Percentiles rank a stretch among this genome's conserved stretches.
These are phyloP conservation scores for Malthinus seriepunctatus DNA, from an alignment of 2,888 invertebrate species.

Conservation along the genomic window DNA sequence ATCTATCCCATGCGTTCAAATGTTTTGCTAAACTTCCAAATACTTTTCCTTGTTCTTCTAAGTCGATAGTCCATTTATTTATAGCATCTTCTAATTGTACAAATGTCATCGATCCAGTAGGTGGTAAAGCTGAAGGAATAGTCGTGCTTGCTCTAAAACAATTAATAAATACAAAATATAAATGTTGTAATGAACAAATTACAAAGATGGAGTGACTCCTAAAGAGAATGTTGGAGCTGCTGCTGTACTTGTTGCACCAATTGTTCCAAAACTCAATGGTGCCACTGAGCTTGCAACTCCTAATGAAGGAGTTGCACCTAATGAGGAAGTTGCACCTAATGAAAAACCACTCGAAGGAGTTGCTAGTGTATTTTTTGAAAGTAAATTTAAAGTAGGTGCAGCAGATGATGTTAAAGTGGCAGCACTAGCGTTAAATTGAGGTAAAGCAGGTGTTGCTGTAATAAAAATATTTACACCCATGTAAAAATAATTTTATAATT, in stretches of 20 bases:
- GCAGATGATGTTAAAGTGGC: background rate
- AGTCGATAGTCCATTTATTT: constrained; percentile 91
- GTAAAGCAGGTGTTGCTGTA: constrained; percentile 30
- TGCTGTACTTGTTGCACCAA: constrained; percentile 25
- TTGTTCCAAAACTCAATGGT: constrained; percentile 7
- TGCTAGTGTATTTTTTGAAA: background rate
- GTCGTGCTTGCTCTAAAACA: constrained; percentile 37
- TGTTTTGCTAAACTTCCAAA: constrained; percentile 94
- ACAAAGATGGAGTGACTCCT: constrained; percentile 9
- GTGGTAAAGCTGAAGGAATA: constrained; percentile 51
- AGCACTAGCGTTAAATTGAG: constrained; percentile 18
- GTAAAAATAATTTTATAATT: background rate
- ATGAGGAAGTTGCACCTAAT: background rate
- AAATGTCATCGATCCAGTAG: constrained; percentile 69
- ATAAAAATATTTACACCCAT: background rate
- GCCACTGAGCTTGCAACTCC: constrained; percentile 22
- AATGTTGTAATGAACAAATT: background rate
- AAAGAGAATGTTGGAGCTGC: constrained; percentile 10
- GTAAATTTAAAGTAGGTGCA: constrained; percentile 1
- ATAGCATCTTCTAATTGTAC: constrained; percentile 87
- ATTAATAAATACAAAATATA: background rate
- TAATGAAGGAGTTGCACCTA: constrained; percentile 11
- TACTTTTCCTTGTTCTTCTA: constrained; percentile 90
- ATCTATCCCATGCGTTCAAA: constrained; percentile 93
- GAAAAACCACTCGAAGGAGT: background rate